Percentiles rank a stretch among this genome's conserved stretches.
These are phyloP conservation scores for Apamea anceps DNA, from an alignment of 2,888 invertebrate species.

Conservation along the genomic window DNA sequence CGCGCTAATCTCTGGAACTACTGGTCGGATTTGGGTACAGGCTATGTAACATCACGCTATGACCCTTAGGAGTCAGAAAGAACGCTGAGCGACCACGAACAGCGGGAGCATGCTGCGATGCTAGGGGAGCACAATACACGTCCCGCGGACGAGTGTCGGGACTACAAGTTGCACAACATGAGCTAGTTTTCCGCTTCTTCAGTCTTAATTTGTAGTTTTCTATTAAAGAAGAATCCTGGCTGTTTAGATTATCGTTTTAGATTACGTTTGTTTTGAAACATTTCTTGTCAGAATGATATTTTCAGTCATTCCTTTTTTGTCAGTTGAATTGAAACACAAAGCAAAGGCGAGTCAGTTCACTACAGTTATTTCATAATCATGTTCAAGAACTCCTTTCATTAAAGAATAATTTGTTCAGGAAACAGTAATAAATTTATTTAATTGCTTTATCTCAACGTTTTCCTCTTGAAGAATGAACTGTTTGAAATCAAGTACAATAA, in stretches of 20 bases:
- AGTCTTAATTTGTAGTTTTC: too few relatives aligned
- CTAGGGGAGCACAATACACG: too few relatives aligned
- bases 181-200: background rate
- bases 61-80: too few relatives aligned
- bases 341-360: background rate
- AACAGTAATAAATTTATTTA: slow-evolving; percentile 28
- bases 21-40: too few relatives aligned
- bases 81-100: too few relatives aligned
- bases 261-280: slow-evolving; percentile 4
- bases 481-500: slow-evolving; percentile 31
- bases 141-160: too few relatives aligned
- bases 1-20: too few relatives aligned
- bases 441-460: slow-evolving; percentile 14
- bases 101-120: too few relatives aligned
- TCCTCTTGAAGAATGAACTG: slow-evolving; percentile 14
- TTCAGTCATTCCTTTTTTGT: slow-evolving; percentile 2
- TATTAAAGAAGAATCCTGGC: background rate
- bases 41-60: too few relatives aligned
- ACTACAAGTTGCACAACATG: too few relatives aligned
- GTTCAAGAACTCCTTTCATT: background rate
- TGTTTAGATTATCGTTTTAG: background rate
- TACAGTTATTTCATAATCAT: slow-evolving; percentile 15
- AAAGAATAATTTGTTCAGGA: slow-evolving; percentile 15
- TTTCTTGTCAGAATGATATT: slow-evolving; percentile 1
- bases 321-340: slow-evolving; percentile 16